Evolutionary conservation across 2,113 vertebrate genomes (phyloP), one percentile per base, ranked within the genome.

Genomic region (zebrafish (Danio rerio)): DNA sequence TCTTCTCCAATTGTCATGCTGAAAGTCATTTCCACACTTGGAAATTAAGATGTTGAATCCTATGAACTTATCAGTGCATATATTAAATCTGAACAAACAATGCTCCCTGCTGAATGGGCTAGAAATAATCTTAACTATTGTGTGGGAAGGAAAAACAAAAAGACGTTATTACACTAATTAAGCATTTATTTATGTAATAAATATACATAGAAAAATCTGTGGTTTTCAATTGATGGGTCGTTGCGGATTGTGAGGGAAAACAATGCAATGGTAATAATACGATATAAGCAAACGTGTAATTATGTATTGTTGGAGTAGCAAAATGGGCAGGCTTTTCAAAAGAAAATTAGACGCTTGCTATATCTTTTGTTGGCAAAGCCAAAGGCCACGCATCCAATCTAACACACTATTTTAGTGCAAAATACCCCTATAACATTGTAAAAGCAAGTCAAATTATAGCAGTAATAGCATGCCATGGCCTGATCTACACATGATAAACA

Each of bases 11-110:
- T 47, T 31, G 59, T 66, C 76, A 78, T 55, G 10, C 0, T 7
- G 61, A 55, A 66, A 43, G 55, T 65, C 10, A 78, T 66, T 78
- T 43, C 62, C 76, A 55, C 76, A 66, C 55, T 77, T 21, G 49
- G 58, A 77, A 63, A 77, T 50, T 31, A 63, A 63, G 68, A 8
- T 12, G 45, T 50, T 70, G 76, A 52, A 78, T 78, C 20, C 10
- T 7, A 42, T 59, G 21, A 56, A n/a, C 21, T 63, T 52, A 63
- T 78, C 75, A 63, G n/a, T 13, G 56, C 43, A 15, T 13, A 4
- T 52, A 59, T 47, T 13, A 5, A 59, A 47, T 47, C 18, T 9
- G 42, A 31, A 31, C 31, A 31, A 75, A 4, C 0, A 11, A 20
- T 9, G n/a, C 11, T 55, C 15, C 21, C 7, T 31, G 12, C 20